phyloP scores from a whole-genome alignment of 2,888 invertebrate species.

The Himalopsyche kuldschensis region DNA sequence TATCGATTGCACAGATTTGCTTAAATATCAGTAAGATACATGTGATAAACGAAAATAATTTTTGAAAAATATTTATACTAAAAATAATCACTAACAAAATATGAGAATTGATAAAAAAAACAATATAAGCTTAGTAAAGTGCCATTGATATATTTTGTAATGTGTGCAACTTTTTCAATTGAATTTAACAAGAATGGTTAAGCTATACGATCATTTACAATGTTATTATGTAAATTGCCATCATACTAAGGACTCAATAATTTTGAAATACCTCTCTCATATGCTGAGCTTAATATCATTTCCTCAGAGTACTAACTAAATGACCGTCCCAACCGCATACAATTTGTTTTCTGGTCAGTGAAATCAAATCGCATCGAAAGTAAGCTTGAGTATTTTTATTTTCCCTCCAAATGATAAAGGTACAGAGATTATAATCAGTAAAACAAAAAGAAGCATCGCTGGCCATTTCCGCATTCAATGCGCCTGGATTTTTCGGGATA shows the following conservation, averaged over 20 bases:
- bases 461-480: neutral
- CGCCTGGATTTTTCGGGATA: neutral
- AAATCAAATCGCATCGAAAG: slow-evolving; percentile 24
- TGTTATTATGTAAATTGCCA: neutral
- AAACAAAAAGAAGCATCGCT: neutral
- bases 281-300: neutral
- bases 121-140: too few relatives aligned
- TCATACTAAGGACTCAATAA: neutral
- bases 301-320: neutral
- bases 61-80: too few relatives aligned
- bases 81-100: too few relatives aligned
- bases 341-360: slow-evolving; percentile 20
- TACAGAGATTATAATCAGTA: neutral
- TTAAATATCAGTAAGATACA: too few relatives aligned
- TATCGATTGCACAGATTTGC: too few relatives aligned
- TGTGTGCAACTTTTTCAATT: neutral
- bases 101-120: too few relatives aligned
- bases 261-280: neutral
- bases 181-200: neutral
- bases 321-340: slow-evolving; percentile 7
- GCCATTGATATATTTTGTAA: neutral
- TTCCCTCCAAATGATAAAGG: neutral
- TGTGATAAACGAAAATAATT: too few relatives aligned
- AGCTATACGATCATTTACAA: neutral
- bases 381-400: neutral